phyloP scores from a whole-genome alignment of 2,888 invertebrate genomes.

The Sarcophaga variegata region DNA sequence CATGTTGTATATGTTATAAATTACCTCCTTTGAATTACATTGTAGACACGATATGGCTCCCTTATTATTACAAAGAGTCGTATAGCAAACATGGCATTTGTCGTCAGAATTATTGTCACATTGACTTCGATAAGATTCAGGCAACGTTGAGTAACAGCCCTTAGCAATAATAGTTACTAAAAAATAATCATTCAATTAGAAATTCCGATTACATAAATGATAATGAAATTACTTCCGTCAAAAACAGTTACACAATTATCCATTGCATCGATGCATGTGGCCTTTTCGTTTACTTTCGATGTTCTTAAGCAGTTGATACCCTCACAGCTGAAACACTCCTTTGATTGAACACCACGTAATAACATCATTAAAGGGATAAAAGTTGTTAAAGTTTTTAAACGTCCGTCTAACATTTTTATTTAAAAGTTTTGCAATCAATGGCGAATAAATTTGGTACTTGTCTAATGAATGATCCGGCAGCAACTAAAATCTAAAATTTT shows the following conservation, averaged over 20 bases:
- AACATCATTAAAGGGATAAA: constrained; percentile 16
- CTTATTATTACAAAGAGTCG: constrained; percentile 76
- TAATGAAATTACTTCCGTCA: constrained; percentile 73
- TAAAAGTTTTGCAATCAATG: neutral
- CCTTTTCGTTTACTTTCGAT: constrained; percentile 71
- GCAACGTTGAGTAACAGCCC: constrained; percentile 75
- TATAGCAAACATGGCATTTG: constrained; percentile 76
- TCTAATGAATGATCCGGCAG: constrained; percentile 22
- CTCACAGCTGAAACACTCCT: constrained; percentile 76
- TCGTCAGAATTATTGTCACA: constrained; percentile 71
- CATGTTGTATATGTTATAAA: constrained; percentile 9
- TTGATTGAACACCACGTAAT: constrained; percentile 58
- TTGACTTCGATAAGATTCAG: constrained; percentile 73
- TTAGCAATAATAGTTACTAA: constrained; percentile 75
- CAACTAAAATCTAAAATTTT: constrained; percentile 45
- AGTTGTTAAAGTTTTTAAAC: neutral
- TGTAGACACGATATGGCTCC: constrained; percentile 77
- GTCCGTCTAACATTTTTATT: constrained; percentile 27
- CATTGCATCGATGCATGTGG: constrained; percentile 74
- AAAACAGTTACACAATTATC: constrained; percentile 79
- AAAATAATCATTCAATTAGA: constrained; percentile 15
- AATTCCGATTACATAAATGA: neutral
- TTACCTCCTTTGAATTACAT: constrained; percentile 76
- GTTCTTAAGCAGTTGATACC: constrained; percentile 78
- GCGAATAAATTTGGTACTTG: constrained; percentile 21